phyloP scores from a whole-genome alignment of 2,888 invertebrate species.

The Chaetoderma sp. region DNA sequence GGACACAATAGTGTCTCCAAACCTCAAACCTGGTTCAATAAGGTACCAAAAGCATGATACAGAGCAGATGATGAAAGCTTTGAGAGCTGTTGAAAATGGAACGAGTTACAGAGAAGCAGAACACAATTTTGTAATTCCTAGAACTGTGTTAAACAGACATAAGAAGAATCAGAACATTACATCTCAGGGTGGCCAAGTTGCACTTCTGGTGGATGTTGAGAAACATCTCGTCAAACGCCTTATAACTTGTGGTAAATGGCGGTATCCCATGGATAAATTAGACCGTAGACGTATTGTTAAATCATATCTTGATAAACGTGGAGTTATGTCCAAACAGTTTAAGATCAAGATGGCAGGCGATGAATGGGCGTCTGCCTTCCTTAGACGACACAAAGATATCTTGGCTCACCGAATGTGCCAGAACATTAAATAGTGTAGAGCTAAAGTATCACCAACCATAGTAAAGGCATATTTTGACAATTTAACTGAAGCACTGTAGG shows the following conservation, averaged over 20 bases:
- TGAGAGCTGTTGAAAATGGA: not conserved
- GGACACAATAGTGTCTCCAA: too few relatives aligned
- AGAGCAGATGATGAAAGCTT: too few relatives aligned
- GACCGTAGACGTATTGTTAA: conserved; percentile 43
- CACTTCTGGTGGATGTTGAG: too few relatives aligned
- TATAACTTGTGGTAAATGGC: not conserved
- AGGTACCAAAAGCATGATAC: too few relatives aligned
- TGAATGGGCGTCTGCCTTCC: conserved; percentile 12
- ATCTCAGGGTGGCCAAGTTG: too few relatives aligned
- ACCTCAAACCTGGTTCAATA: too few relatives aligned
- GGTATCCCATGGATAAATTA: not conserved
- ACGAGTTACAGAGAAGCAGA: not conserved
- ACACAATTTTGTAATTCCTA: not conserved
- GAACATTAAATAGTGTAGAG: conserved; percentile 2
- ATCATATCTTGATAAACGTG: conserved; percentile 41
- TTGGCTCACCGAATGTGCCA: conserved; percentile 28
- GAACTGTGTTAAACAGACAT: not conserved
- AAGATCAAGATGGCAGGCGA: conserved; percentile 37
- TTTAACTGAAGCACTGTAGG: conserved; percentile 10
- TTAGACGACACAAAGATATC: conserved; percentile 11
- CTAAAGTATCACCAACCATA: not conserved
- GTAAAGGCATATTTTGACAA: conserved; percentile 6
- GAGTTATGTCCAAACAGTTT: conserved; percentile 36
- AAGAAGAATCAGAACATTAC: too few relatives aligned
- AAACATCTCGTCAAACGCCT: not conserved